phyloP scores from a whole-genome alignment of 92 coral and sea anemone genomes.

The Paramuricea clavata region DNA sequence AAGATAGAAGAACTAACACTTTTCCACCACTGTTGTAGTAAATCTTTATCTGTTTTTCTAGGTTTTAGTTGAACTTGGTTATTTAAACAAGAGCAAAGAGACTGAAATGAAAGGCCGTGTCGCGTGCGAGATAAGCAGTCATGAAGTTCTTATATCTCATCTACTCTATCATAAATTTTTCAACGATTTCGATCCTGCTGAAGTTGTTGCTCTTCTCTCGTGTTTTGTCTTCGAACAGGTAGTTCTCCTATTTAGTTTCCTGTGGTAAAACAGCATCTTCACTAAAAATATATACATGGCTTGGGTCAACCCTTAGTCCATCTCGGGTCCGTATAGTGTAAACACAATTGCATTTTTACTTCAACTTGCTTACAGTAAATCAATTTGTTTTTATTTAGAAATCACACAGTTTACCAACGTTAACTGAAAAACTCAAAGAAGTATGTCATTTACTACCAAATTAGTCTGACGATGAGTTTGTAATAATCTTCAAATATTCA shows the following conservation, averaged over 20 bases:
- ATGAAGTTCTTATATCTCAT: conserved; percentile 90
- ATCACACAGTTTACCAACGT: conserved; percentile 82
- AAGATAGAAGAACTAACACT: too few species aligned
- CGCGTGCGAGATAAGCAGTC: conserved; percentile 96
- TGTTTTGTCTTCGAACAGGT: conserved; percentile 98
- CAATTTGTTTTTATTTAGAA: conserved; percentile 52
- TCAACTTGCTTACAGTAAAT: too few species aligned
- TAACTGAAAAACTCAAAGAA: conserved; percentile 78
- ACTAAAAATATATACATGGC: too few species aligned
- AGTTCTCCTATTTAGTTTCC: not conserved
- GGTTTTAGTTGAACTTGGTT: conserved; percentile 88
- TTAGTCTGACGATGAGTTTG: conserved; percentile 1
- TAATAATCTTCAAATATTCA: too few species aligned
- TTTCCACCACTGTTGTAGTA: too few species aligned
- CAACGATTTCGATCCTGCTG: conserved; percentile 87
- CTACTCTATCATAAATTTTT: conserved; percentile 86
- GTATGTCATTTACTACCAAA: conserved; percentile 31
- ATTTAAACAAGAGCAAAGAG: conserved; percentile 77
- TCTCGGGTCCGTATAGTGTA: too few species aligned
- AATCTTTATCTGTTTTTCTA: too few species aligned
- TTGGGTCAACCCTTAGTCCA: too few species aligned
- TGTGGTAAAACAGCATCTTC: not conserved
- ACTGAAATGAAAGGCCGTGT: conserved; percentile 94
- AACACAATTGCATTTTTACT: too few species aligned
- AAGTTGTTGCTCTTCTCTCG: conserved; percentile 92